These are phyloP conservation scores for Esox masquinongy DNA, from an alignment of 2,797 vertebrate genomes.

Conservation along the genomic window DNA sequence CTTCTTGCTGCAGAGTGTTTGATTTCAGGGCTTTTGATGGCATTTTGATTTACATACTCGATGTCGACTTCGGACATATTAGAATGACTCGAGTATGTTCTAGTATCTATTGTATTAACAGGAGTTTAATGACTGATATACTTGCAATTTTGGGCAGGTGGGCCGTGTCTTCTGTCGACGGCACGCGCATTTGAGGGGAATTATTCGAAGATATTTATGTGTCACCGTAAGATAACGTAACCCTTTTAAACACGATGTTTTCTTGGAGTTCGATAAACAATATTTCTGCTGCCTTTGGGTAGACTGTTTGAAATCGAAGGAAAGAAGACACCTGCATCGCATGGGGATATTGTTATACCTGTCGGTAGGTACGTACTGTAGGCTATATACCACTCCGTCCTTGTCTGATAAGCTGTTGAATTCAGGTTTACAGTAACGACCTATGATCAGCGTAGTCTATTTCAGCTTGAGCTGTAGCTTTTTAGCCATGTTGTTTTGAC, in stretches of 20 bases:
- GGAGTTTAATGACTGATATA: constrained; percentile 3
- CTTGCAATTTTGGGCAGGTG: background rate
- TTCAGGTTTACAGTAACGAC: background rate
- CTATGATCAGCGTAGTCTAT: background rate
- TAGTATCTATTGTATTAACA: background rate
- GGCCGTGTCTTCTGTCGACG: background rate
- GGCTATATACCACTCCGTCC: background rate
- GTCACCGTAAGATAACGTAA: background rate
- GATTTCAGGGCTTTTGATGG: background rate
- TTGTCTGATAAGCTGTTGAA: background rate
- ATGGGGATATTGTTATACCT: constrained; percentile 44
- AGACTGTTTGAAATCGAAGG: constrained; percentile 15
- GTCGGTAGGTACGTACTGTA: constrained; percentile 40
- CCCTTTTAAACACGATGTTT: background rate
- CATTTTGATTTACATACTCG: background rate
- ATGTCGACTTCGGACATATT: background rate
- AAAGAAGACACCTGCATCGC: constrained; percentile 27
- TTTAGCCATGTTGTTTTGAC: background rate
- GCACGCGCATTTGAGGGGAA: background rate
- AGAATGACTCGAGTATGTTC: background rate
- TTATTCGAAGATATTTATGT: background rate
- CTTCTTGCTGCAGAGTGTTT: background rate
- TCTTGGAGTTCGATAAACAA: background rate
- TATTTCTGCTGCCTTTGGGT: constrained; percentile 5
- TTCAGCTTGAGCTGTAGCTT: background rate